phyloP scores from a whole-genome alignment of 2,888 invertebrate genomes.

The Watsonalla cultraria region DNA sequence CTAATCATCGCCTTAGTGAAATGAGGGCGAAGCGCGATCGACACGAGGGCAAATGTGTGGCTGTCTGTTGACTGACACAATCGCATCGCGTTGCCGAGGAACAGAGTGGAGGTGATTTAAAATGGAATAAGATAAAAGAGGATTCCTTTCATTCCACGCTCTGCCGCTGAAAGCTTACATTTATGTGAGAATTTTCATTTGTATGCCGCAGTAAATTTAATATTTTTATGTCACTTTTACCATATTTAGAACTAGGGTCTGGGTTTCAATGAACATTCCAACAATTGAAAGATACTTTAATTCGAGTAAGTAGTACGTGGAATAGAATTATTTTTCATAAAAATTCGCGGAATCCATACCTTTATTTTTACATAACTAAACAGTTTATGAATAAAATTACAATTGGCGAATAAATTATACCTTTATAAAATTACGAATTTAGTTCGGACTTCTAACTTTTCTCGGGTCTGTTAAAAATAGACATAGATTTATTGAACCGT shows the following conservation, averaged over 20 bases:
- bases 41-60: slow-evolving; percentile 1
- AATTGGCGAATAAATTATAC: no score
- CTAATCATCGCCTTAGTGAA: background rate
- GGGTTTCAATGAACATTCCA: no score
- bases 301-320: no score
- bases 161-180: background rate
- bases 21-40: background rate
- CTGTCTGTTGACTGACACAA: slow-evolving; percentile 3
- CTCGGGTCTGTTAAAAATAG: no score
- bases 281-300: no score
- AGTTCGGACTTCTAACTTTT: no score
- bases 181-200: background rate
- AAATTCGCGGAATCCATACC: no score
- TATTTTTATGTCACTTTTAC: background rate
- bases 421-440: no score
- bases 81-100: slow-evolving; percentile 1
- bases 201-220: background rate
- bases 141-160: slow-evolving; percentile 1
- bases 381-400: no score
- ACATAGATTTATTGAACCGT: no score
- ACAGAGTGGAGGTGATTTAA: slow-evolving; percentile 2
- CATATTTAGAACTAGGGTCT: background rate
- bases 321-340: no score
- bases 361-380: no score
- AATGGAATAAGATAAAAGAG: slow-evolving; percentile 2